Percentiles rank a stretch among this genome's conserved stretches.
Evolutionary conservation across 2,113 vertebrate genomes (phyloP).

Genomic region (Notothenia coriiceps): DNA sequence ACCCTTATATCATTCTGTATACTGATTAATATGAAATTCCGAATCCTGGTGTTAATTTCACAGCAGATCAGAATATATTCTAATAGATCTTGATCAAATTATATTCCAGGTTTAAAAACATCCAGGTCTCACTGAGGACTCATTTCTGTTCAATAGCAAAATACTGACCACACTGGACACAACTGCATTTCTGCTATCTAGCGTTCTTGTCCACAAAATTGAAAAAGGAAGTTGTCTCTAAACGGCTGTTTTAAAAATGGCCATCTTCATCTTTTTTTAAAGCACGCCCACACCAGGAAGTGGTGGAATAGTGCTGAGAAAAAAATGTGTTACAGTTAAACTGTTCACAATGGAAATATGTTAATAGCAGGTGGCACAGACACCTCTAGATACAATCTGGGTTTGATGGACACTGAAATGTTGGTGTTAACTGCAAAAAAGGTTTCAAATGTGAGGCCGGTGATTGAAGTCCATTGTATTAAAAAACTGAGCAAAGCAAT

Average conservation of each 20-base stretch:
- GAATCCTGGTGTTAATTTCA: background rate
- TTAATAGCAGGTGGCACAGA: background rate
- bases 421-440: background rate
- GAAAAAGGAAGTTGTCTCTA: background rate
- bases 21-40: background rate
- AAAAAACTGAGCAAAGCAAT: constrained; percentile 22
- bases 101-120: background rate
- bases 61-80: background rate
- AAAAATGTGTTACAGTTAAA: background rate
- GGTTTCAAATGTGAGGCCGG: background rate
- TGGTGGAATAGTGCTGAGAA: background rate
- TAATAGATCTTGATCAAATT: background rate
- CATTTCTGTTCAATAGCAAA: background rate
- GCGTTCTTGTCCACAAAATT: background rate
- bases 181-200: background rate
- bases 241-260: background rate
- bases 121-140: background rate
- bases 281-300: background rate
- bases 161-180: background rate
- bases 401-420: constrained; percentile 13
- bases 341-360: constrained; percentile 6
- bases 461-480: background rate
- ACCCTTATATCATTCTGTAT: background rate
- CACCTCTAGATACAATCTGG: constrained; percentile 5
- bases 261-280: background rate